Conservation (phyloP, 2,113 vertebrate genomes). For the Catharus fuscescens region DNA sequence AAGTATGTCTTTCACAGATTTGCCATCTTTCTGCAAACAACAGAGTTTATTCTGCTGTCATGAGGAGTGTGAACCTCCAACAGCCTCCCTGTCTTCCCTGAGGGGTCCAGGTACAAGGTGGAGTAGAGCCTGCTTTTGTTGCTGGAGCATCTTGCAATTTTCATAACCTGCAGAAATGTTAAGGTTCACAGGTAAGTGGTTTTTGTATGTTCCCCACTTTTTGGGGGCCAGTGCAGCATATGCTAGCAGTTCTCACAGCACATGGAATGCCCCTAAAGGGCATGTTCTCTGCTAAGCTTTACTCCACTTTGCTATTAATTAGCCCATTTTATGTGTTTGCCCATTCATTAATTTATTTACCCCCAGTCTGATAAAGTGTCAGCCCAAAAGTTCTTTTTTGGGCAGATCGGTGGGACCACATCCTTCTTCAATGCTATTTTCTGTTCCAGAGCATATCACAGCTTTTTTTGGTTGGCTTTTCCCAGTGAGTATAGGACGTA, state of each 20-base stretch:
- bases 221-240: background rate
- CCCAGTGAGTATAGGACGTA: rapidly evolving
- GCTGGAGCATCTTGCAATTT: background rate
- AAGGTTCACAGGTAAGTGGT: background rate
- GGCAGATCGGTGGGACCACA: background rate
- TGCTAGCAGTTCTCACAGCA: background rate
- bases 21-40: background rate
- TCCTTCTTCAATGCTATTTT: background rate
- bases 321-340: background rate
- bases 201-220: background rate
- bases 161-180: background rate
- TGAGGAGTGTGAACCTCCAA: background rate
- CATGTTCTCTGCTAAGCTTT: background rate
- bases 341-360: background rate
- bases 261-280: background rate
- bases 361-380: background rate
- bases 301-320: background rate
- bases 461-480: background rate
- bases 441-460: background rate
- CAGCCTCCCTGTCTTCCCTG: background rate
- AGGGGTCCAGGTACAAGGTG: background rate
- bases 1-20: background rate
- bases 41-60: background rate
- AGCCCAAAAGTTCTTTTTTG: background rate
- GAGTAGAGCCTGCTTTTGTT: background rate